Percentiles rank a stretch among this genome's conserved stretches.
Conservation (phyloP, 1,140 invertebrate genomes). For the Cryptotermes secundus region DNA sequence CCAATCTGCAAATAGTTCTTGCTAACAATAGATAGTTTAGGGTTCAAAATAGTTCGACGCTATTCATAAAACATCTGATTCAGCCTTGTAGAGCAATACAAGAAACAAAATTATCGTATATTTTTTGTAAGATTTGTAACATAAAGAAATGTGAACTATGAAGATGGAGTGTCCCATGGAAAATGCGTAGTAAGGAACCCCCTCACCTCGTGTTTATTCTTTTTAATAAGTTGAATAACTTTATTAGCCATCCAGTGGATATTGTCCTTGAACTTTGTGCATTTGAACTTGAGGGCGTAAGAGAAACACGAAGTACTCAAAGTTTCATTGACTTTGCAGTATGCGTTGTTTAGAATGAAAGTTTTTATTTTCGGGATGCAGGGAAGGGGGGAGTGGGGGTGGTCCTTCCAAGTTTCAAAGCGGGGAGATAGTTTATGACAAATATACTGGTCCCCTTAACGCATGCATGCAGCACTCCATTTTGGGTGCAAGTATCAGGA, state of each 20-base stretch:
- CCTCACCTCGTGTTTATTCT: not conserved
- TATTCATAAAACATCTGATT: too few species aligned
- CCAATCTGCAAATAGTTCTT: too few species aligned
- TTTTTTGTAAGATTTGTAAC: too few species aligned
- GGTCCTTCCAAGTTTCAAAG: not conserved
- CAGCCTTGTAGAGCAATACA: too few species aligned
- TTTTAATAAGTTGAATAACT: not conserved
- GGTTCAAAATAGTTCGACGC: too few species aligned
- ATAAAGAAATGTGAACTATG: too few species aligned
- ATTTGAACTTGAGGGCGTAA: not conserved
- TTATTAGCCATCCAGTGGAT: not conserved
- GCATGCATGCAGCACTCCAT: not conserved
- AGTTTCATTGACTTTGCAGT: slow-evolving; percentile 8
- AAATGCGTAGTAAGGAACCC: too few species aligned
- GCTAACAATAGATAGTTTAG: too few species aligned
- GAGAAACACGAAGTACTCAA: slow-evolving; percentile 6
- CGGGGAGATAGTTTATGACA: not conserved
- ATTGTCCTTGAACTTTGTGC: not conserved
- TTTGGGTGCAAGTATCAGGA: not conserved
- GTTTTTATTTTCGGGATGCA: not conserved
- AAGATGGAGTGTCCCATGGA: too few species aligned
- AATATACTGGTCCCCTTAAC: not conserved
- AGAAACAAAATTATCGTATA: too few species aligned
- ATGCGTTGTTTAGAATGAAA: not conserved
- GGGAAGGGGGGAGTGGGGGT: not conserved